A percentile compares a stretch with the other conserved stretches of the same genome.
Evolutionary conservation across 2,113 vertebrate genomes (phyloP).

Genomic region (Oreochromis niloticus): DNA sequence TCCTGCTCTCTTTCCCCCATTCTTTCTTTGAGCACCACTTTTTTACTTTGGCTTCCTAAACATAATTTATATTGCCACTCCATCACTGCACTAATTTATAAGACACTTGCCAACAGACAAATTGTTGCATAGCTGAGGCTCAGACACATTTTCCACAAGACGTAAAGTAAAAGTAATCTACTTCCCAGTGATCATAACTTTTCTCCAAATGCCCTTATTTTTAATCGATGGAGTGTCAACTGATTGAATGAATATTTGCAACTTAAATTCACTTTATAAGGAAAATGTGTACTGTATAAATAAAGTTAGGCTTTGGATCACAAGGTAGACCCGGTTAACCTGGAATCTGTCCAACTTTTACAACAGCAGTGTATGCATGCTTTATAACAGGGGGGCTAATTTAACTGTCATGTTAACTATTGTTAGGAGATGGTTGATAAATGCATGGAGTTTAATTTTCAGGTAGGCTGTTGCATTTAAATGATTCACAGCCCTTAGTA

Average conservation of each 20-base stretch:
- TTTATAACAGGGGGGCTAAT: neutral
- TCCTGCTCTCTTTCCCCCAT: neutral
- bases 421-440: neutral
- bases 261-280: neutral
- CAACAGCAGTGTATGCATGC: neutral
- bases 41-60: neutral
- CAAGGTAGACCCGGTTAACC: neutral
- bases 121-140: neutral
- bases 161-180: neutral
- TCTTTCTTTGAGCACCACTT: neutral
- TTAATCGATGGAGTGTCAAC: neutral
- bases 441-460: neutral
- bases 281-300: neutral
- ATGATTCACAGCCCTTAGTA: neutral
- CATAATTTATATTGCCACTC: neutral
- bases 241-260: neutral
- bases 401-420: neutral
- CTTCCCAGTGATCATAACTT: neutral
- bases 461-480: neutral
- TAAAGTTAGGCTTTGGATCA: neutral
- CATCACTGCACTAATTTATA: neutral
- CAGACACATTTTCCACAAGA: neutral
- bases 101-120: neutral
- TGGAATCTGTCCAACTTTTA: neutral
- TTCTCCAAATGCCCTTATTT: neutral